Conservation (phyloP, 2,113 vertebrate species). For the Pituophis catenifer region DNA sequence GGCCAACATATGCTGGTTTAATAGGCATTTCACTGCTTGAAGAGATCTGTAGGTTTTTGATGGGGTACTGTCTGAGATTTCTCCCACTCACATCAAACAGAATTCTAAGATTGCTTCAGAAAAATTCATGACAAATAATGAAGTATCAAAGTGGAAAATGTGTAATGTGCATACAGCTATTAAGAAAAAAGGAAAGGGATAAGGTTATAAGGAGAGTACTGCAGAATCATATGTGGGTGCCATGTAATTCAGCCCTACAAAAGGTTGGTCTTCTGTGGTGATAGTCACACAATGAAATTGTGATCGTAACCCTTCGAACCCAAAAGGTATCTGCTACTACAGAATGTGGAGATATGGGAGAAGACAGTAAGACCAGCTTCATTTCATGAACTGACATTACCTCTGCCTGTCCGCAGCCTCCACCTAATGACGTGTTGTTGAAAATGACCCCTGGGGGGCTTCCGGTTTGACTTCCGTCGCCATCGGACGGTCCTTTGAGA, state of each 20-base stretch:
- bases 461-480: no score
- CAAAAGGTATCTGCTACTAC: not conserved
- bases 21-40: not conserved
- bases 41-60: not conserved
- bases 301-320: not conserved
- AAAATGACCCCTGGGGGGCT: not conserved
- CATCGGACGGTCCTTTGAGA: no score
- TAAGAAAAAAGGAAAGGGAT: not conserved
- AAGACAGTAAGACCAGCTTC: not conserved
- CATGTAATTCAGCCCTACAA: not conserved
- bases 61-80: not conserved
- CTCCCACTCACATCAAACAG: not conserved
- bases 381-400: not conserved
- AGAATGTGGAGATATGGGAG: not conserved
- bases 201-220: not conserved
- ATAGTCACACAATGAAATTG: not conserved
- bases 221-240: not conserved
- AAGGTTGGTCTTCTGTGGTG: not conserved
- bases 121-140: not conserved
- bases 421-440: not conserved
- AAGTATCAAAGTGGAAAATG: not conserved
- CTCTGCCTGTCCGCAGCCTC: not conserved
- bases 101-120: not conserved
- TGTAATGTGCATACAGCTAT: not conserved
- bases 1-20: not conserved